phyloP scores from a whole-genome alignment of 2,113 vertebrate genomes.

The Talpa occidentalis region DNA sequence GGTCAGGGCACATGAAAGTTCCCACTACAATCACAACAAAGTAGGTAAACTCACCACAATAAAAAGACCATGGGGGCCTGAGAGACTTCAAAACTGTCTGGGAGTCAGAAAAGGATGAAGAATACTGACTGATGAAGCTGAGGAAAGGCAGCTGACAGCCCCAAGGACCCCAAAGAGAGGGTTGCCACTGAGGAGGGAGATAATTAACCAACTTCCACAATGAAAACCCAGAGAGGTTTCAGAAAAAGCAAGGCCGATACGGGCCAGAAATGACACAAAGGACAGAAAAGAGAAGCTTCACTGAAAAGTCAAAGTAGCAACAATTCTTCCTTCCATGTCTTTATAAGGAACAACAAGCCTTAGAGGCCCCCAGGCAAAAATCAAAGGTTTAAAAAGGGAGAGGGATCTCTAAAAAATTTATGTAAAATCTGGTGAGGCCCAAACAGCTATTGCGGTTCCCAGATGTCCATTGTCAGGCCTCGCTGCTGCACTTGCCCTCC shows the following conservation, averaged over 20 bases:
- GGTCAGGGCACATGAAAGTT: background rate
- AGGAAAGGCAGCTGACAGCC: background rate
- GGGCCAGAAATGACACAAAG: background rate
- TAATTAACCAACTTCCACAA: too few species aligned
- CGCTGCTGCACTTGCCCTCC: background rate
- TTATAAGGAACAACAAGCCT: background rate
- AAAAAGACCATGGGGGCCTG: background rate
- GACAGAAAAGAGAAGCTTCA: background rate
- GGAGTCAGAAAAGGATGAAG: background rate
- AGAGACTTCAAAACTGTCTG: background rate
- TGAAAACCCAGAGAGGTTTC: background rate
- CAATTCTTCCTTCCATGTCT: background rate
- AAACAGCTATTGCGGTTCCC: background rate
- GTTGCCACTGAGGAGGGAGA: rapidly evolving
- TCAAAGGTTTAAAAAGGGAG: background rate
- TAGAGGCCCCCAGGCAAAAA: background rate
- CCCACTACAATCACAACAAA: background rate
- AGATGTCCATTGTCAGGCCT: background rate
- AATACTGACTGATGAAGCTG: background rate
- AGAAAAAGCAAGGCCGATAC: background rate
- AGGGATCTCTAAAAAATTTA: background rate
- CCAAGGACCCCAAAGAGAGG: background rate
- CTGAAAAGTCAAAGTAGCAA: background rate
- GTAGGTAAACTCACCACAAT: background rate
- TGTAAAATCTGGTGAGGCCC: background rate